Evolutionary conservation across 2,797 vertebrate genomes (phyloP).

Genomic region (Loris lydekkerianus): DNA sequence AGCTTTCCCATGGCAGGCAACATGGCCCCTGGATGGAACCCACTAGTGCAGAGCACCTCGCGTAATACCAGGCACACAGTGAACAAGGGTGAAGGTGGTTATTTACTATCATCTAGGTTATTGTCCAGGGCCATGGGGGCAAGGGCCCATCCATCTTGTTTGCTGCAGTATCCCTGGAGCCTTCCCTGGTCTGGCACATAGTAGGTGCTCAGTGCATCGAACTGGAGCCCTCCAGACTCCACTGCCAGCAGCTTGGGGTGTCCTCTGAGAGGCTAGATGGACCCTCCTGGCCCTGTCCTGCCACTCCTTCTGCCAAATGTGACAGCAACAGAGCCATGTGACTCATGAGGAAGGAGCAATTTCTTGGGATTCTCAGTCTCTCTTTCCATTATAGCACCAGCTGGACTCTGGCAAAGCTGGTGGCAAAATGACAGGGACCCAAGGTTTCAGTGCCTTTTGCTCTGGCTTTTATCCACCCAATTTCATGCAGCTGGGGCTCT

Average conservation of each 20-base stretch:
- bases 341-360: not conserved
- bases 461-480: conserved; percentile 66
- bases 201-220: not conserved
- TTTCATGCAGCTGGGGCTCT: conserved; percentile 72
- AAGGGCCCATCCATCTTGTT: not conserved
- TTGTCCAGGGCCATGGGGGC: no score
- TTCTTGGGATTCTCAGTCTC: not conserved
- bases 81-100: rapidly evolving
- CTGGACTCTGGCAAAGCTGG: conserved; percentile 69
- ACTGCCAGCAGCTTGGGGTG: not conserved
- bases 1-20: not conserved
- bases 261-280: no score
- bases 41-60: not conserved
- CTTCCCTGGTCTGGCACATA: rapidly evolving
- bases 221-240: not conserved
- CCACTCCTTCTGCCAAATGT: not conserved
- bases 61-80: rapidly evolving
- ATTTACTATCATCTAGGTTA: not conserved
- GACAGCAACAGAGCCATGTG: conserved; percentile 6
- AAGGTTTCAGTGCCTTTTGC: conserved; percentile 73
- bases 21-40: not conserved
- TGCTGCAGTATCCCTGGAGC: rapidly evolving
- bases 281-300: not conserved
- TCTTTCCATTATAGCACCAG: not conserved
- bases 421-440: conserved; percentile 74